These are phyloP conservation scores for Falcunculus frontatus DNA, from an alignment of 2,113 vertebrate species.

Conservation along the genomic window DNA sequence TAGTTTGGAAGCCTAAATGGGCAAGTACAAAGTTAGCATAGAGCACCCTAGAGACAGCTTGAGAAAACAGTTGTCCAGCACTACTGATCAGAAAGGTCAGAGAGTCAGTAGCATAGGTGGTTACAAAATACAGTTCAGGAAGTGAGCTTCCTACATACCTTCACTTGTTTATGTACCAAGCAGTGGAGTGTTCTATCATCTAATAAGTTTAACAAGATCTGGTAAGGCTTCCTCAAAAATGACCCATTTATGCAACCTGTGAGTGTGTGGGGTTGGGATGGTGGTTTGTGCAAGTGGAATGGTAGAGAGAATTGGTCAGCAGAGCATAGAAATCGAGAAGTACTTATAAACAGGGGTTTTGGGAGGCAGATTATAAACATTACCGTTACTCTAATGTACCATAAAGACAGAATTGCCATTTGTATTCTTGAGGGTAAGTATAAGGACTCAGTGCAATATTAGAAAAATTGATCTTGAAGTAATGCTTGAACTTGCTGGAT, in stretches of 20 bases:
- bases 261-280: fast-evolving
- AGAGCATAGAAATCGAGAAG: fast-evolving
- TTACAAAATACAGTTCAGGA: background rate
- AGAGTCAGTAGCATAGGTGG: fast-evolving
- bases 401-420: fast-evolving
- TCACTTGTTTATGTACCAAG: fast-evolving
- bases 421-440: background rate
- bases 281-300: background rate
- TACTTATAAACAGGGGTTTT: background rate
- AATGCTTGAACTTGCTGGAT: background rate
- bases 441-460: background rate
- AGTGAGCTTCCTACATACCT: background rate
- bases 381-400: fast-evolving
- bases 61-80: background rate
- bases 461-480: background rate
- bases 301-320: background rate
- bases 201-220: background rate
- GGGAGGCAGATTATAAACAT: background rate
- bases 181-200: background rate
- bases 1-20: background rate
- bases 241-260: fast-evolving
- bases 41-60: background rate
- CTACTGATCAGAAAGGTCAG: background rate
- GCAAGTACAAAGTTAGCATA: background rate
- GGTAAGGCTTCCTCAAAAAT: background rate